Percentiles rank a stretch among this genome's conserved stretches.
These are phyloP conservation scores for Chironomus tepperi DNA, from an alignment of 1,140 invertebrate species.

Conservation along the genomic window DNA sequence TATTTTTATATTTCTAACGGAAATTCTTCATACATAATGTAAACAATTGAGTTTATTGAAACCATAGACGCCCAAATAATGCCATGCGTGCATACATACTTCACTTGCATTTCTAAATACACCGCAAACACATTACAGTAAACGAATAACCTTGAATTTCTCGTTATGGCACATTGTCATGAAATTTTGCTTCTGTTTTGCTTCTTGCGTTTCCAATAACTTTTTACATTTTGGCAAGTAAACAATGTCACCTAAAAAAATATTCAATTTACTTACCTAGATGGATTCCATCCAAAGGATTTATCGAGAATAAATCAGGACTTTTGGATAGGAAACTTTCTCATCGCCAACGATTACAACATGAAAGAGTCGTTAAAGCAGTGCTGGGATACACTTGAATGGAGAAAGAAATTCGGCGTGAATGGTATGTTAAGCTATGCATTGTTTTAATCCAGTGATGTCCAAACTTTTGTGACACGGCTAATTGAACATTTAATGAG, in stretches of 20 bases:
- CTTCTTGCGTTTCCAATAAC: background rate
- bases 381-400: slow-evolving; percentile 72
- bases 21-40: no score
- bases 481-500: no score
- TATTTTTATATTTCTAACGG: no score
- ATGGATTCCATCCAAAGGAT: background rate
- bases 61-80: no score
- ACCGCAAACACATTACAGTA: no score
- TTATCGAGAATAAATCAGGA: background rate
- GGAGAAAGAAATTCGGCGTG: slow-evolving; percentile 70
- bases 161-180: no score
- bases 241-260: background rate
- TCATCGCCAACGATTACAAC: slow-evolving; percentile 58
- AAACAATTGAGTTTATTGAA: no score
- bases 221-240: background rate
- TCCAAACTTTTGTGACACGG: no score
- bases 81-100: no score
- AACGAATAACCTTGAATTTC: no score
- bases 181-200: no score
- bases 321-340: slow-evolving; percentile 44
- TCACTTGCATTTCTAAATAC: no score
- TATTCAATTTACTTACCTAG: background rate
- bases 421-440: slow-evolving; percentile 52
- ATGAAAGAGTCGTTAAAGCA: slow-evolving; percentile 58
- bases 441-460: background rate